Percentiles rank a stretch among this genome's conserved stretches.
These are phyloP conservation scores for Onthophagus taurus DNA, from an alignment of 1,140 invertebrate genomes.

Conservation along the genomic window DNA sequence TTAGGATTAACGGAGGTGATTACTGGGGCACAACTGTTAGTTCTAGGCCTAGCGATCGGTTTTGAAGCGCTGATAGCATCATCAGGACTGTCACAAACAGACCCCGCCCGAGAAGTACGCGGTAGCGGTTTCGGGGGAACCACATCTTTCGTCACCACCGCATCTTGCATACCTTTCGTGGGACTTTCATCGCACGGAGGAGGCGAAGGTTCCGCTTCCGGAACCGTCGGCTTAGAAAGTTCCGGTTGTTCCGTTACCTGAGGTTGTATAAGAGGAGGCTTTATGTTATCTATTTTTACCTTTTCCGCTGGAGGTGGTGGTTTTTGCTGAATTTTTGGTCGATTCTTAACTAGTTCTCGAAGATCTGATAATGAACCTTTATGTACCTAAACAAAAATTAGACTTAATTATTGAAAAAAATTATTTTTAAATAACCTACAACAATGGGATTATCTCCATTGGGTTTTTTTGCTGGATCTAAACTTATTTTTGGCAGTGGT, in stretches of 20 bases:
- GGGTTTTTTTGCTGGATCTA: conserved; percentile 62
- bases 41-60: conserved; percentile 62
- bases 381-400: conserved; percentile 29
- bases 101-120: conserved; percentile 52
- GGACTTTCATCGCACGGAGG: not conserved
- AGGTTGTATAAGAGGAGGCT: too few species aligned
- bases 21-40: conserved; percentile 45
- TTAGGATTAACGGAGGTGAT: conserved; percentile 44
- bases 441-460: conserved; percentile 50
- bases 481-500: conserved; percentile 63
- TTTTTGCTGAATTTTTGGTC: conserved; percentile 1
- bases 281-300: conserved; percentile 24
- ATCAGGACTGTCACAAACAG: conserved; percentile 44
- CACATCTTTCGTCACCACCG: conserved; percentile 11
- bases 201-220: not conserved
- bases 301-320: conserved; percentile 16
- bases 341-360: conserved; percentile 27
- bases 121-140: conserved; percentile 68
- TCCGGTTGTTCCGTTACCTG: conserved; percentile 11
- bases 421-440: conserved; percentile 38
- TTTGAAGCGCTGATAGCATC: conserved; percentile 44
- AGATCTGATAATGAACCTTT: conserved; percentile 31
- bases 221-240: too few species aligned
- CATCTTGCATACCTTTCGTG: conserved; percentile 25
- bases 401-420: not conserved